phyloP scores from a whole-genome alignment of 2,888 invertebrate genomes.

The Drosophila trichaetosa region DNA sequence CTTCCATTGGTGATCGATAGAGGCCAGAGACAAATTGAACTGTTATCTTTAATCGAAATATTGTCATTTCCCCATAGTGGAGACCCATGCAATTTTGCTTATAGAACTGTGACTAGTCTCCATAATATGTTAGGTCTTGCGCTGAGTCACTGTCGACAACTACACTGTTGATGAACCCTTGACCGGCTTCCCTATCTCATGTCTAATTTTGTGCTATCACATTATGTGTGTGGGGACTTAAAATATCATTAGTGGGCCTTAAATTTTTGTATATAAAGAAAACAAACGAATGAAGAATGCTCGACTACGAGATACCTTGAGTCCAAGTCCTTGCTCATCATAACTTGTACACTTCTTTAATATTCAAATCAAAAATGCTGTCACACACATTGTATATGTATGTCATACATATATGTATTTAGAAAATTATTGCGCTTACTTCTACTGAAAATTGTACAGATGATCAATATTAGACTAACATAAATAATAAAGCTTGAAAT shows the following conservation, averaged over 20 bases:
- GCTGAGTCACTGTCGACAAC: slow-evolving; percentile 20
- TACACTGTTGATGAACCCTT: background rate
- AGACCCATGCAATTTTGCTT: slow-evolving; percentile 2
- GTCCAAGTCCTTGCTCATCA: background rate
- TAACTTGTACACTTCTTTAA: background rate
- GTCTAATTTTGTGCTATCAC: background rate
- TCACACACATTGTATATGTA: background rate
- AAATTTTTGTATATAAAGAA: slow-evolving; percentile 23
- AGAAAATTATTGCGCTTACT: too few relatives aligned
- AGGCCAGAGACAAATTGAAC: background rate
- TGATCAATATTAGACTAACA: too few relatives aligned
- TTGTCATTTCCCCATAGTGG: slow-evolving; percentile 6
- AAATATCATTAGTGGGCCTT: slow-evolving; percentile 26
- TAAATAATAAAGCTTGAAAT: too few relatives aligned
- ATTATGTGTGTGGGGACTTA: slow-evolving; percentile 19
- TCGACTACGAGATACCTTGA: background rate
- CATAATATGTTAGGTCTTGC: background rate
- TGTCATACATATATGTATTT: too few relatives aligned
- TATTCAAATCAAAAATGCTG: background rate
- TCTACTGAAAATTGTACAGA: too few relatives aligned
- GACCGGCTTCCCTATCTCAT: background rate
- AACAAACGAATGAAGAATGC: background rate
- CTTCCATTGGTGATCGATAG: background rate
- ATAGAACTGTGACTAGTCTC: background rate
- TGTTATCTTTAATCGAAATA: background rate